Base-by-base conservation (phyloP, 1,140 invertebrate genomes). In the Drosophila kohkoa region DNA sequence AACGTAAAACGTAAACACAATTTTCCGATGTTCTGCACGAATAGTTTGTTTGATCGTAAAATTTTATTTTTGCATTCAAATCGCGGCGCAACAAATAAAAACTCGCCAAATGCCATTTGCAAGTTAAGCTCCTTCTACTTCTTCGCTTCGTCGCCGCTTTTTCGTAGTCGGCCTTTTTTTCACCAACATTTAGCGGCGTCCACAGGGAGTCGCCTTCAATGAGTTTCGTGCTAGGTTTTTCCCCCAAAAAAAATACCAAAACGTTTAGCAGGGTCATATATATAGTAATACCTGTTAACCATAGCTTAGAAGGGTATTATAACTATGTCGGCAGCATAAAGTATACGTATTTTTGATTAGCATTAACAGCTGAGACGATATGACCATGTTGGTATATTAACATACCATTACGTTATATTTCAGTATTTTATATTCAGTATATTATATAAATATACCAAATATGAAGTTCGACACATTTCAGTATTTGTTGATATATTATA, bases 41-140 rank as follows among this genome's bases (percentile, higher is more conserved):
- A 87, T 83, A 89, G 83, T 87, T 87, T 87, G 83, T 87, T 87
- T 87, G 83, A 88, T 87, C 83, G 77, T 87, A 87, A 87, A 87
- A 87, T 87, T 87, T 89, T 88, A 87, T 89, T 83, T 88, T 86
- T 79, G 83, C 82, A 87, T 87, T 87, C 82, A 79, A 86, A 86
- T 82, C 82, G 82, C 62, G 60, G 67, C 55, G 62, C 69, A 70
- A 69, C 79, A 78, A 80, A 81, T 77, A 81, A 78, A 78, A 75
- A 57, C 63, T 75, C 54, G 49, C 15, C 28, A 82, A 71, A 74
- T 79, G 79, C 72, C 64, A 77, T 67, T 67, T 87, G 71, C 82
- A 77, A 70, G 58, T 79, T 62, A 64, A 60, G 45, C 57, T 66
- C 55, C 35, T 10, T 38, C 35, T 10, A 38, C 10, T 32, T 32